A percentile compares a stretch with the other conserved stretches of the same genome.
Evolutionary conservation across 2,113 vertebrate genomes (phyloP).

Genomic region (Petaurus breviceps): DNA sequence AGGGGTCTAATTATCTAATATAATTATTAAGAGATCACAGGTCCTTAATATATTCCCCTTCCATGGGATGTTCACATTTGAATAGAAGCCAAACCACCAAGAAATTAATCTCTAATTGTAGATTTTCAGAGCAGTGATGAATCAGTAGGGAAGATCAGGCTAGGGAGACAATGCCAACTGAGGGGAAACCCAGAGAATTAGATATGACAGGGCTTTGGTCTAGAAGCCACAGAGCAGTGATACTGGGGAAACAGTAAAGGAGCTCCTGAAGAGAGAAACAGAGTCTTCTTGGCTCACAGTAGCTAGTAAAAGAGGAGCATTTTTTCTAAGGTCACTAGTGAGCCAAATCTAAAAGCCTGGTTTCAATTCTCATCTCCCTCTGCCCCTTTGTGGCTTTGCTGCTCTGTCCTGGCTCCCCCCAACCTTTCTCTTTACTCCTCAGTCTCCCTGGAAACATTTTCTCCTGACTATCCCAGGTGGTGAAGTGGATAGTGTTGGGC

Average conservation of each 20-base stretch:
- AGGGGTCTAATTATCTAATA: not conserved
- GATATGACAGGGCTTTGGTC: not conserved
- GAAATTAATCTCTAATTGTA: not conserved
- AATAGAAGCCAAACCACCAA: not conserved
- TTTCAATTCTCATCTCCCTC: not conserved
- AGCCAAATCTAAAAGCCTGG: not conserved
- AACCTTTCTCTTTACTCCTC: too few relatives aligned
- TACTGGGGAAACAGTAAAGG: not conserved
- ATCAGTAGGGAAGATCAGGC: not conserved
- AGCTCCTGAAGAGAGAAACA: not conserved
- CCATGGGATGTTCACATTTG: not conserved
- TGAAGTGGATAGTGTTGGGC: not conserved
- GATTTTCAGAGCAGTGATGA: not conserved
- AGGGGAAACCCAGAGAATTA: not conserved
- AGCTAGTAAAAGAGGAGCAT: not conserved
- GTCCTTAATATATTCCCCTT: not conserved
- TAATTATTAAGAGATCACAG: not conserved
- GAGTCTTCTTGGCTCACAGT: not conserved
- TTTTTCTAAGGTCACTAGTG: not conserved
- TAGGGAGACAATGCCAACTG: not conserved
- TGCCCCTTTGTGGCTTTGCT: not conserved
- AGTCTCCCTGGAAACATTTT: not conserved
- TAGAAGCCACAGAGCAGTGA: not conserved
- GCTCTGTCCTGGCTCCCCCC: too few relatives aligned
- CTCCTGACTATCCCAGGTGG: not conserved